Evolutionary conservation across 1,140 invertebrate genomes (phyloP).

Genomic region (Drosophila willistoni): DNA sequence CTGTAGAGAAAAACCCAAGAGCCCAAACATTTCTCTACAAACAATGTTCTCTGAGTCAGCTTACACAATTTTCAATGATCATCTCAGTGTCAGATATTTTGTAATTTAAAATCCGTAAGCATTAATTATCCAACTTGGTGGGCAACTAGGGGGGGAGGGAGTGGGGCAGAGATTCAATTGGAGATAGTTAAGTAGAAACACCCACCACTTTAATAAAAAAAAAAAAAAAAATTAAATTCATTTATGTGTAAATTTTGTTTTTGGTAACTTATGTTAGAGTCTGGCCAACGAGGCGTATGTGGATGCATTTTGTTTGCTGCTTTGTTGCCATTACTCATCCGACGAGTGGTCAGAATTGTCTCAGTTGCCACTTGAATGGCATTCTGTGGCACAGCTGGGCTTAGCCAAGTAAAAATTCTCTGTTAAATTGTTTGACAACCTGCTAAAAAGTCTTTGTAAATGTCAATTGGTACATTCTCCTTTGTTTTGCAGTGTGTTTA

Average conservation of each 20-base stretch:
- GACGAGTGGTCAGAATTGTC: constrained; percentile 31
- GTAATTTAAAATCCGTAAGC: constrained; percentile 45
- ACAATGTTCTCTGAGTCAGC: constrained; percentile 4
- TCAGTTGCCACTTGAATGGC: constrained; percentile 67
- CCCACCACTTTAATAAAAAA: constrained; percentile 8
- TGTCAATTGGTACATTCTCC: constrained; percentile 46
- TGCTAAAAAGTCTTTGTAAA: constrained; percentile 33
- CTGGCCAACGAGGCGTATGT: constrained; percentile 50
- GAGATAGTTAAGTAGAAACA: not conserved
- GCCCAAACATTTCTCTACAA: constrained; percentile 15
- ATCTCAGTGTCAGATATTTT: not conserved
- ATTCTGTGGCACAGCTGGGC: constrained; percentile 62
- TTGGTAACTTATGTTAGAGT: constrained; percentile 20
- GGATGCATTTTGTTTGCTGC: constrained; percentile 42
- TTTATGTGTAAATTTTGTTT: constrained; percentile 15
- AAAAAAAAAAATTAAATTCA: too few species aligned
- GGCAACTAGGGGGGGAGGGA: constrained; percentile 9
- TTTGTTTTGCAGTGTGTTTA: not conserved
- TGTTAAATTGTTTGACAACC: constrained; percentile 12
- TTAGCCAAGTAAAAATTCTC: not conserved
- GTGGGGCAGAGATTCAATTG: not conserved
- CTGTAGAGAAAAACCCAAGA: constrained; percentile 49
- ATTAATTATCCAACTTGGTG: constrained; percentile 36
- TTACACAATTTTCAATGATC: not conserved
- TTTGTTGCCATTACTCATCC: constrained; percentile 46